A percentile compares a stretch with the other conserved stretches of the same genome.
These are phyloP conservation scores for Orthonyx spaldingii DNA, from an alignment of 2,113 vertebrate species.

Conservation along the genomic window DNA sequence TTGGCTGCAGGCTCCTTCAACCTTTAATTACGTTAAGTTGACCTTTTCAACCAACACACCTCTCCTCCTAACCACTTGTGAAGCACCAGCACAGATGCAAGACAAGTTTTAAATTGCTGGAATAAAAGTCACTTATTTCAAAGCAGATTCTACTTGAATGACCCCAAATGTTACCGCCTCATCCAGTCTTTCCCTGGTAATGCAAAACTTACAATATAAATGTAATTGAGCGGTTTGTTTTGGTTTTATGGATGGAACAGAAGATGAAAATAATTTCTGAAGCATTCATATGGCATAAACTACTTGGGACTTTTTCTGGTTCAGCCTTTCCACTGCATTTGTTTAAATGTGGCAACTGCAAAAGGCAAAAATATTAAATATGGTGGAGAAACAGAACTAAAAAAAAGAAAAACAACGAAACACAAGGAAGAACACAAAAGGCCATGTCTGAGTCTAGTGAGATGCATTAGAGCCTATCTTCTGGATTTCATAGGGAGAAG, in stretches of 20 bases:
- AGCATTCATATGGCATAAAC: background rate
- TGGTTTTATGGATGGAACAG: background rate
- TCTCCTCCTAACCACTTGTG: background rate
- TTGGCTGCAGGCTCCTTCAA: background rate
- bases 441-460: background rate
- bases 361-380: background rate
- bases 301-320: background rate
- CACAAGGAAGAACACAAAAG: background rate
- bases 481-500: background rate
- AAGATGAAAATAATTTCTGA: background rate
- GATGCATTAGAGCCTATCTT: background rate
- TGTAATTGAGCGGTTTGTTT: background rate
- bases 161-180: background rate
- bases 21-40: background rate
- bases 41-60: conserved; percentile 36
- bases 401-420: background rate
- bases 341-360: background rate
- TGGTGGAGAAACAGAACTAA: background rate
- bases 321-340: background rate
- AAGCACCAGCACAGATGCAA: background rate
- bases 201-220: background rate
- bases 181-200: background rate
- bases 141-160: background rate
- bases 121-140: background rate
- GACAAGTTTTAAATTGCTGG: background rate